These are phyloP conservation scores for Andricus quercusramuli DNA, from an alignment of 2,888 invertebrate species.

Conservation along the genomic window DNA sequence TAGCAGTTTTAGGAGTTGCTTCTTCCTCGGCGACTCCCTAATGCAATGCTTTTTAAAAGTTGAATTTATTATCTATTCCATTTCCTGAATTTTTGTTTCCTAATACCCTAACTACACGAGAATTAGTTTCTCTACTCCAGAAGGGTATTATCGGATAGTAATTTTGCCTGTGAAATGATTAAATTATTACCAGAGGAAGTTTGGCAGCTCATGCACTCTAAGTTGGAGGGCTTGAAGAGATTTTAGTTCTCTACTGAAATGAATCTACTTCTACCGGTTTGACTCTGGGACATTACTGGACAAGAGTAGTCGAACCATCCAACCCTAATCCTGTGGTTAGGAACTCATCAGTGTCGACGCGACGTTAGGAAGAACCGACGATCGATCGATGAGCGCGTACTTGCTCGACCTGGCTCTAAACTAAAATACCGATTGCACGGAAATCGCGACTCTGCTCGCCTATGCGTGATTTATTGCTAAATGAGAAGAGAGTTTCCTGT, in stretches of 20 bases:
- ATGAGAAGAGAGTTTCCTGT: constrained; percentile 38
- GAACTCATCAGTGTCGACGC: constrained; percentile 23
- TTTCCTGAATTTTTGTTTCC: too few species aligned
- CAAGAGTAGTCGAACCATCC: constrained; percentile 28
- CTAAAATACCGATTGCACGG: constrained; percentile 32
- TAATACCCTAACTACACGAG: too few species aligned
- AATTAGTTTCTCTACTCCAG: too few species aligned
- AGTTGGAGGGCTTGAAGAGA: background rate
- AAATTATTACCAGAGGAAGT: background rate
- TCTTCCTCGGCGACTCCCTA: too few species aligned
- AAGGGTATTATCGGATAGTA: too few species aligned
- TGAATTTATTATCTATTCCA: too few species aligned
- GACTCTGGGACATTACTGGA: constrained; percentile 33
- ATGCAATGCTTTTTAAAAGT: too few species aligned
- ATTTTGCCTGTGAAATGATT: background rate
- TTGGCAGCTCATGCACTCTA: background rate
- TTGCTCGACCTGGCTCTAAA: constrained; percentile 27
- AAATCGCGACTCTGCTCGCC: constrained; percentile 38
- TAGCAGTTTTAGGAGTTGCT: too few species aligned
- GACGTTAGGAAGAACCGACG: constrained; percentile 14
- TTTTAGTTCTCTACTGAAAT: background rate
- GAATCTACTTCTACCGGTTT: background rate
- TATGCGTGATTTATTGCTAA: constrained; percentile 41
- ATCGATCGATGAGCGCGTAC: constrained; percentile 40
- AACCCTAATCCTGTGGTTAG: constrained; percentile 34